Evolutionary conservation across 2,888 invertebrate species (phyloP), one percentile per base, ranked within the genome.

Genomic region (Drosophila anceps): DNA sequence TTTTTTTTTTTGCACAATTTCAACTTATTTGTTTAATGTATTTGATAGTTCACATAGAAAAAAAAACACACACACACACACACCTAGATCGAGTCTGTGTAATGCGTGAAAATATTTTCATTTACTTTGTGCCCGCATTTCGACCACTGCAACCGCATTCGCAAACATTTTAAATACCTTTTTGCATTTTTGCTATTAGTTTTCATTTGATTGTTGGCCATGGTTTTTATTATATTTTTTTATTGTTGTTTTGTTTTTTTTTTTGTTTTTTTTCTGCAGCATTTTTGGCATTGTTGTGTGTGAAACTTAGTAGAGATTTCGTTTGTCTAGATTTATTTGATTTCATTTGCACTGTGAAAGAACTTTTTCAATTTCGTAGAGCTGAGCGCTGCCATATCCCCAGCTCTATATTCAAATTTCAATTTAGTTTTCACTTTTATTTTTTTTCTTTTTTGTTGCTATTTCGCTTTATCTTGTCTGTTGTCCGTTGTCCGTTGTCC

Each of bases 141-240:
- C 59, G 73, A 86, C 86, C 87, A 74, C 85, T 80, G 72, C 72
- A 74, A 88, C 86, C 86, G 66, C 86, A 88, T 79, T 87, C 67
- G 79, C 79, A 88, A 87, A 87, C 82, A 88, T 87, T 87, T 88
- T 76, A 87, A 87, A 87, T 87, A 86, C 88, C 82, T 88, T 85
- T 81, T 86, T 81, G 76, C 77, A 81, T 86, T 86, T 86, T 77
- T 71, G 72, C 54, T 74, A 85, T 85, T 81, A 82, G 80, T 84
- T 84, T 81, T 77, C 69, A 81, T 84, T 82, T 81, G 82, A 76
- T 71, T 64, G 62, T 65, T 69, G 44, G 46, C 62, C 44, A 65
- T 54, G 54, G 54, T 13, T 54, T 59, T 39, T 54, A 24, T 37
- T 6, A 43, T 67, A 67, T 58, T 54, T 65, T 61, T 8, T 2